Conservation (phyloP, 2,797 vertebrate species). For the Myiotriccus ornatus region DNA sequence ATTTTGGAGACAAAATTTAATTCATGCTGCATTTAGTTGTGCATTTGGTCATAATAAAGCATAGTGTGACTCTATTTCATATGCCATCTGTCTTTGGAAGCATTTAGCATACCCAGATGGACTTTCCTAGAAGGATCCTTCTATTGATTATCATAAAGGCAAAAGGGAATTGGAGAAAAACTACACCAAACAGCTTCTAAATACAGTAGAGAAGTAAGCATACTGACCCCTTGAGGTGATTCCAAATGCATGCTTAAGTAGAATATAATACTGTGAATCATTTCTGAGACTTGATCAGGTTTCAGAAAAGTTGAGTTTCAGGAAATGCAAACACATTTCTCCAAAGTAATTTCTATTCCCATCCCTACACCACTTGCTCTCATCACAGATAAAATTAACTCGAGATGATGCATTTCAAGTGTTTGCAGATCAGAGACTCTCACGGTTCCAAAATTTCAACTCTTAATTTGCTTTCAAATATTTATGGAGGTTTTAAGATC, state of each 20-base stretch:
- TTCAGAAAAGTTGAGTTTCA: not conserved
- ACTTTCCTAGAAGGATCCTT: not conserved
- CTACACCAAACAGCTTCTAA: not conserved
- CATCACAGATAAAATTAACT: not conserved
- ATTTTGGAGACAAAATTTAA: not conserved
- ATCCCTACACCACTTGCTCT: not conserved
- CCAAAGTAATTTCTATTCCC: not conserved
- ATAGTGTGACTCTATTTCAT: not conserved
- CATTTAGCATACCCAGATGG: not conserved
- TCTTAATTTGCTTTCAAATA: not conserved
- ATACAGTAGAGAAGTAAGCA: not conserved
- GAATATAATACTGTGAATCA: not conserved
- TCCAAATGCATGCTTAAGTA: not conserved
- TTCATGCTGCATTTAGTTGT: not conserved
- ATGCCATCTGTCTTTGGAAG: not conserved
- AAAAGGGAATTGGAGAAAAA: not conserved
- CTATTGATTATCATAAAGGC: not conserved
- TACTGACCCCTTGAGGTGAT: not conserved
- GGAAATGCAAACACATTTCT: not conserved
- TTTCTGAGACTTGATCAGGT: not conserved
- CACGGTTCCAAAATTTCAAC: not conserved
- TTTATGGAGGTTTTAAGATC: not conserved
- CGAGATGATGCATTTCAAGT: not conserved
- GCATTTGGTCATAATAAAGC: not conserved
- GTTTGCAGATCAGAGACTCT: not conserved